Percentiles rank a stretch among this genome's conserved stretches.
Conservation (phyloP, 2,113 vertebrate species). For the Empidonax traillii region DNA sequence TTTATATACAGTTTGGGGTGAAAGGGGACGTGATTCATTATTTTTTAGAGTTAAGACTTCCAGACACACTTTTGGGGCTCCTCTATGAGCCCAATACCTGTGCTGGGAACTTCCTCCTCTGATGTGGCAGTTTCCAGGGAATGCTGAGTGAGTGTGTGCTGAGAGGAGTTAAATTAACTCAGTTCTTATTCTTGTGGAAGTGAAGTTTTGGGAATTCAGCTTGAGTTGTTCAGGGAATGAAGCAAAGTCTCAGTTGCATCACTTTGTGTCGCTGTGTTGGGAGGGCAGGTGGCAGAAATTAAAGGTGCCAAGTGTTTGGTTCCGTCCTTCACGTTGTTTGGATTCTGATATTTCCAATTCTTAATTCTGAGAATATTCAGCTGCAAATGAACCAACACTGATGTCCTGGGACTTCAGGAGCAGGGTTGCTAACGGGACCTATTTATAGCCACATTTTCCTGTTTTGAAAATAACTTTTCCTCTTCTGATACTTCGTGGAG, state of each 20-base stretch:
- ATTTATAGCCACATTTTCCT: background rate
- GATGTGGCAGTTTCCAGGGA: background rate
- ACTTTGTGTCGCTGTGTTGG: fast-evolving
- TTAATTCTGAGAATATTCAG: background rate
- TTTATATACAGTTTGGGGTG: background rate
- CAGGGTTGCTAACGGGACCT: background rate
- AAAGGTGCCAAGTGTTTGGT: background rate
- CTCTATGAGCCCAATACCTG: background rate
- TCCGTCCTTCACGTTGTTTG: background rate
- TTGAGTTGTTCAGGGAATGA: background rate
- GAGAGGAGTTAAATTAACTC: background rate
- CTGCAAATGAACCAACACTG: background rate
- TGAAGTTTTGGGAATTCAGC: background rate
- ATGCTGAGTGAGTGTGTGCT: background rate
- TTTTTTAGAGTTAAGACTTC: background rate
- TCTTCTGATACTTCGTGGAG: background rate
- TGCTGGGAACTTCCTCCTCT: background rate
- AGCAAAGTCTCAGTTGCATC: background rate
- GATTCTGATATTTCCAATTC: background rate
- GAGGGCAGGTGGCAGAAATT: background rate
- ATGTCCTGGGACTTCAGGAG: background rate
- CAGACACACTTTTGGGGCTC: background rate
- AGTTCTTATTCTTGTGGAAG: background rate
- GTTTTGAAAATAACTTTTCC: background rate
- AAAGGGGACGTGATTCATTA: background rate